Percentiles rank a stretch among this genome's conserved stretches.
Evolutionary conservation across 2,113 vertebrate species (phyloP).

Genomic region (Dasyornis broadbenti): DNA sequence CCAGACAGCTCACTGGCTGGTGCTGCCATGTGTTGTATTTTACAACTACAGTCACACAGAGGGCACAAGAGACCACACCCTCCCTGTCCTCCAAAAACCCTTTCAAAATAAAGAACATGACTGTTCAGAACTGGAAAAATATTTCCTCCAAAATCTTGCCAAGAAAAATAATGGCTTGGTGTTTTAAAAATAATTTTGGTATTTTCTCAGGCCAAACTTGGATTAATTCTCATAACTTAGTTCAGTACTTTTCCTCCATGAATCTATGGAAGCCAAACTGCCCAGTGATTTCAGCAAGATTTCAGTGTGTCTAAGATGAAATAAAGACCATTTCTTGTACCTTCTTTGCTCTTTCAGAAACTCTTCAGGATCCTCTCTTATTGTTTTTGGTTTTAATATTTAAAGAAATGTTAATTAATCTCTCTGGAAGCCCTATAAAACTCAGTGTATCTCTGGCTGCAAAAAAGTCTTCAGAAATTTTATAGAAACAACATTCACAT

Average conservation of each 20-base stretch:
- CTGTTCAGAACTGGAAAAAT: not conserved
- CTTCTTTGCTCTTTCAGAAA: not conserved
- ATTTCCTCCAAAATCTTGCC: not conserved
- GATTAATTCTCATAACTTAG: not conserved
- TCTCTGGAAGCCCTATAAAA: not conserved
- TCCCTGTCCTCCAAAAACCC: not conserved
- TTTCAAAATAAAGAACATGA: not conserved
- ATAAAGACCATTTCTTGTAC: not conserved
- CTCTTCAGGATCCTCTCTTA: not conserved
- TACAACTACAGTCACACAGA: fast-evolving
- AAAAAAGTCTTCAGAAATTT: not conserved
- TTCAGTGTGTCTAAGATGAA: not conserved
- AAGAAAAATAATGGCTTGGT: not conserved
- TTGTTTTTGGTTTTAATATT: not conserved
- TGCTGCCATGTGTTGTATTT: not conserved
- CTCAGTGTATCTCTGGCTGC: not conserved
- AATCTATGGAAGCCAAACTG: not conserved
- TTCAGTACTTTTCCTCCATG: not conserved
- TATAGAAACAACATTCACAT: not conserved
- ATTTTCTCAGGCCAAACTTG: not conserved
- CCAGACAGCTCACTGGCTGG: not conserved
- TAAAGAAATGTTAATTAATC: not conserved
- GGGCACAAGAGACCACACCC: not conserved
- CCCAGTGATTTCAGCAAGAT: not conserved
- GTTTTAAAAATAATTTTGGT: not conserved